Conservation (phyloP, 92 coral and sea anemone genomes). For the Umimayanthus kanabou region DNA sequence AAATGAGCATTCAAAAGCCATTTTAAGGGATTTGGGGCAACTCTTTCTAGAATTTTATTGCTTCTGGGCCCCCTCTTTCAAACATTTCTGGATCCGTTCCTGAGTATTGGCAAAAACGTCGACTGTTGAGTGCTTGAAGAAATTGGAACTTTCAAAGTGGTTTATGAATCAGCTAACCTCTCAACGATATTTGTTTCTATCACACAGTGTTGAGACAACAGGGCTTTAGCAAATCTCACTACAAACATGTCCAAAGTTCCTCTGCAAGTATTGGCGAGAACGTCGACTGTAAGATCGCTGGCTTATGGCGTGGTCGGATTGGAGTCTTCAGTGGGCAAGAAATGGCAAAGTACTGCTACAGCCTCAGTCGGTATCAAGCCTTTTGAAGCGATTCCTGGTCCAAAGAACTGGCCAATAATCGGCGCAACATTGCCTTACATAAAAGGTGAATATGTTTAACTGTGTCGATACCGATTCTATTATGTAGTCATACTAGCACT, state of each 20-base stretch:
- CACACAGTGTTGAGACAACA: too few relatives aligned
- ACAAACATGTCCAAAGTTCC: slow-evolving; percentile 1
- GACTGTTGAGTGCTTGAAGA: not conserved
- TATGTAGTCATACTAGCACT: too few relatives aligned
- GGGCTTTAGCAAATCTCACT: not conserved
- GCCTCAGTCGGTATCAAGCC: not conserved
- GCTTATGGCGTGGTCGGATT: not conserved
- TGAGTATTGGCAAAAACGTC: too few relatives aligned
- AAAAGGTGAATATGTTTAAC: slow-evolving; percentile 8
- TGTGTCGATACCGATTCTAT: not conserved
- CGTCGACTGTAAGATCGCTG: not conserved
- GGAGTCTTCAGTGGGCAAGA: not conserved
- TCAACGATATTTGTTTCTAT: too few relatives aligned
- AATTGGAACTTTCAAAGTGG: not conserved
- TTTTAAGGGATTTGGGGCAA: too few relatives aligned
- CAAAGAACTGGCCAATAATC: slow-evolving; percentile 19
- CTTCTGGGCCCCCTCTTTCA: too few relatives aligned
- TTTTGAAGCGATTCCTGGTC: slow-evolving; percentile 38
- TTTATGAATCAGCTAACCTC: not conserved
- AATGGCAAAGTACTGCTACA: slow-evolving; percentile 17
- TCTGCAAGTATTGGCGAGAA: not conserved
- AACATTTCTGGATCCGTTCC: too few relatives aligned
- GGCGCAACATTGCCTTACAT: slow-evolving; percentile 33
- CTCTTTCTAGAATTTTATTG: too few relatives aligned
- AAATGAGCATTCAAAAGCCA: too few relatives aligned